phyloP scores from a whole-genome alignment of 2,797 vertebrate species.

The Columba guinea region DNA sequence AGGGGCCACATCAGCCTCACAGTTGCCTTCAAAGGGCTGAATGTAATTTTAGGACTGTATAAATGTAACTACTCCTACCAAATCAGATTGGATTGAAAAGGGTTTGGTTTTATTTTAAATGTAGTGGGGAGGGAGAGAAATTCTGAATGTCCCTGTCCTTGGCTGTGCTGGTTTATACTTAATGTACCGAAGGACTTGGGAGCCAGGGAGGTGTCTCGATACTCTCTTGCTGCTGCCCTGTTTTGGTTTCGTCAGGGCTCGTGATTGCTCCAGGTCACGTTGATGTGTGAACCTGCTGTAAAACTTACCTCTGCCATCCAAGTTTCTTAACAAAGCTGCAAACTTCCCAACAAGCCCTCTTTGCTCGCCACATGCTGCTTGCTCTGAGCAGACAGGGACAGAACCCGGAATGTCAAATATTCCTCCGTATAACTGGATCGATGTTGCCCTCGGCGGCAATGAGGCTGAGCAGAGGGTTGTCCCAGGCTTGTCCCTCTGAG shows the following conservation, averaged over 20 bases:
- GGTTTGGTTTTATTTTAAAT: background rate
- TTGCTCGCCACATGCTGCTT: rapidly evolving
- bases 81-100: background rate
- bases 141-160: background rate
- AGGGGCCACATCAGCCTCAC: too few species aligned
- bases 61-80: too few species aligned
- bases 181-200: background rate
- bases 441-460: rapidly evolving
- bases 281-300: background rate
- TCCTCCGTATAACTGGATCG: rapidly evolving
- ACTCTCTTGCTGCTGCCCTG: background rate
- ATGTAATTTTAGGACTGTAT: too few species aligned
- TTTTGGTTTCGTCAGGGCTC: background rate
- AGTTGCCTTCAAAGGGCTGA: too few species aligned
- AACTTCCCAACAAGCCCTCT: background rate
- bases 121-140: rapidly evolving
- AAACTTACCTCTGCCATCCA: background rate
- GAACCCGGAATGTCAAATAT: rapidly evolving
- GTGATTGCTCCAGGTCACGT: rapidly evolving
- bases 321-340: rapidly evolving
- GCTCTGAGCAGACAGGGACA: background rate
- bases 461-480: background rate
- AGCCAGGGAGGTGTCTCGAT: background rate
- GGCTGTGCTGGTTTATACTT: rapidly evolving
- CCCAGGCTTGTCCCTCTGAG: background rate